Base-by-base conservation (phyloP, 2,888 invertebrate species). In the Baronia brevicornis region DNA sequence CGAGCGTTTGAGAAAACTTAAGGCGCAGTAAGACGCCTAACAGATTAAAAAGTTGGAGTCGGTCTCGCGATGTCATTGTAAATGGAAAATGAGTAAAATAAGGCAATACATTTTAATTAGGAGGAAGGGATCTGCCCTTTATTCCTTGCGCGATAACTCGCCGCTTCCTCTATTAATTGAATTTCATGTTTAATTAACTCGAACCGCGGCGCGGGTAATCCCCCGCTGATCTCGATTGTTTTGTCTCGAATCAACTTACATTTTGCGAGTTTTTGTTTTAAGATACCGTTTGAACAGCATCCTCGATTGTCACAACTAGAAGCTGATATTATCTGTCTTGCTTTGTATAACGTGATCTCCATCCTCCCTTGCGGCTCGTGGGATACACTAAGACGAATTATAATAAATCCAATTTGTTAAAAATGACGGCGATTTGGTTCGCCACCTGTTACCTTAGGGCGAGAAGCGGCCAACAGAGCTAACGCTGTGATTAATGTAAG, bases 81-180 rank as follows among this genome's bases (percentile, higher is more conserved):
- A 80, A 78, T 79, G 70, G 80, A 79, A 82, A 84, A 84, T 82
- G 80, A 84, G 82, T 84, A 80, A 79, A 84, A 84, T 80, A 84
- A 82, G 74, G 82, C 82, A 84, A 84, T 84, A 84, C 79, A 82
- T 84, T 84, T 84, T 84, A 84, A 84, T 84, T 80, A 84, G 80
- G 68, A 70, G 66, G 74, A 74, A 72, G 75, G 79, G 74, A 67
- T 71, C 71, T 60, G 62, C 67, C 78, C 77, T 79, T 80, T 79
- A 77, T 80, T 79, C 77, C 67, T 66, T 64, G 61, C 67, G 77
- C 77, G 79, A 80, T 80, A 79, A 79, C 75, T 79, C 71, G 69
- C 64, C 61, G 64, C 60, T 63, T 66, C 60, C 69, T 73, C 74
- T 78, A 80, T 80, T 82, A 79, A 82, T 82, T 82, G 80, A 80